Conservation (phyloP, 2,113 vertebrate species). For the Saiga tatarica region DNA sequence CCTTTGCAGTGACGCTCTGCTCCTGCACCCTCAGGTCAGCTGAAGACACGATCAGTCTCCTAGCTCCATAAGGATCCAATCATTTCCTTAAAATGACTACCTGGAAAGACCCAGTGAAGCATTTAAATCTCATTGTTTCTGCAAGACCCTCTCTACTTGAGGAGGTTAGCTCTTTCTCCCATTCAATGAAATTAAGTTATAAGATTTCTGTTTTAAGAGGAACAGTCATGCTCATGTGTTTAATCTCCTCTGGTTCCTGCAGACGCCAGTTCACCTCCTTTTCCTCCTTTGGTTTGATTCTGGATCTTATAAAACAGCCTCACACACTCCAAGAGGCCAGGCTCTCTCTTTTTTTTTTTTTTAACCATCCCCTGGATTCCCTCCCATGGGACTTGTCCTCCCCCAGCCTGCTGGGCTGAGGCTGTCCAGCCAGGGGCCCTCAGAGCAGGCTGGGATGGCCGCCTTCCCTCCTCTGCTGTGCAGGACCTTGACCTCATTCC, state of each 20-base stretch:
- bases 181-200: neutral
- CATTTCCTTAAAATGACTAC: neutral
- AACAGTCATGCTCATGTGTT: accelerated
- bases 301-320: neutral
- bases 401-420: neutral
- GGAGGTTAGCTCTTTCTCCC: neutral
- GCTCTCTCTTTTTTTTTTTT: neutral
- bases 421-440: neutral
- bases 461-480: accelerated
- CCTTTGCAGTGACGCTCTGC: neutral
- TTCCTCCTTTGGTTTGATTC: neutral
- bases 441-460: neutral
- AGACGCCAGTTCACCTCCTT: neutral
- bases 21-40: neutral
- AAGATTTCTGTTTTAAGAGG: neutral
- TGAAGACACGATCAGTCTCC: neutral
- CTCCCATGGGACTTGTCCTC: accelerated
- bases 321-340: neutral
- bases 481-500: neutral
- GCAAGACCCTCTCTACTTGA: neutral
- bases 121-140: neutral
- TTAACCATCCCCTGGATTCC: too few relatives aligned
- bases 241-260: neutral
- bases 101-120: accelerated
- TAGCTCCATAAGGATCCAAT: neutral